These are phyloP conservation scores for Vidua chalybeata DNA, from an alignment of 2,113 vertebrate species.

Conservation along the genomic window DNA sequence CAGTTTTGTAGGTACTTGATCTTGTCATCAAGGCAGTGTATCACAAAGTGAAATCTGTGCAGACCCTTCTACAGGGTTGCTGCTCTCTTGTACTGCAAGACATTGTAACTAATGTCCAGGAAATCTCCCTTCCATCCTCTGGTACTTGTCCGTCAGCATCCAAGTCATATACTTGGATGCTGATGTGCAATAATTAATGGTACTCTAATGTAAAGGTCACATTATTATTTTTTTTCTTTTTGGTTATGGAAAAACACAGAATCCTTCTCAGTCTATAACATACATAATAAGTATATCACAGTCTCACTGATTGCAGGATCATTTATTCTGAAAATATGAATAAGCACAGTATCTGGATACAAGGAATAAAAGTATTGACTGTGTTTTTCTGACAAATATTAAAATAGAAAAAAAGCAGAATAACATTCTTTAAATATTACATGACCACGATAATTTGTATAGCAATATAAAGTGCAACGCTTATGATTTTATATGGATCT, in stretches of 20 bases:
- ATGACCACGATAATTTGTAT: neutral
- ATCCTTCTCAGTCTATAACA: neutral
- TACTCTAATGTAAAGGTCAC: neutral
- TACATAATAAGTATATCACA: neutral
- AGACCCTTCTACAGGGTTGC: neutral
- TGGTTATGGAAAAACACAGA: neutral
- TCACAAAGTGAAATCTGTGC: neutral
- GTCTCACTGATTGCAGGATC: neutral
- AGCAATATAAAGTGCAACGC: neutral
- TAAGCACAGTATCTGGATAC: neutral
- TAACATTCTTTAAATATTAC: neutral
- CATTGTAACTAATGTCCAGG: neutral
- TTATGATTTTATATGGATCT: neutral
- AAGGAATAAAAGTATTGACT: neutral
- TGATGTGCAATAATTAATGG: neutral
- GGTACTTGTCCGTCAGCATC: neutral
- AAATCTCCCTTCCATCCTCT: neutral
- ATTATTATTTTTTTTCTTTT: neutral
- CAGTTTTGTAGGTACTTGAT: neutral
- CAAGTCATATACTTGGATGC: neutral
- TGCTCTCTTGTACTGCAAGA: neutral
- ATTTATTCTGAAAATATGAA: neutral
- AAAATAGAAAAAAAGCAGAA: neutral
- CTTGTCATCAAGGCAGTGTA: neutral
- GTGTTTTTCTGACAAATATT: neutral